These are phyloP conservation scores for Anas platyrhynchos DNA, from an alignment of 2,113 vertebrate species.

Conservation along the genomic window DNA sequence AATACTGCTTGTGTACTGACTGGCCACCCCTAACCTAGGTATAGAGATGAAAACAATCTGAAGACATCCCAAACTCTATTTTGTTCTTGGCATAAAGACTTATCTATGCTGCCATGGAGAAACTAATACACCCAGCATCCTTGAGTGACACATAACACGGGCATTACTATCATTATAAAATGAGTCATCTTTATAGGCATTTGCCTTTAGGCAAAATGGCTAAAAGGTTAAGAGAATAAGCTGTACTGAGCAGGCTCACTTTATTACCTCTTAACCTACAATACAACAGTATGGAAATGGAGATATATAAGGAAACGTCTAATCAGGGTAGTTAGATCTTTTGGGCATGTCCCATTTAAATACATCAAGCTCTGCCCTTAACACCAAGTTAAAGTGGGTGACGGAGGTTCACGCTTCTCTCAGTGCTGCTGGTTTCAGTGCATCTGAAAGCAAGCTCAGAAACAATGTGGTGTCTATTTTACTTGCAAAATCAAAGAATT, in stretches of 20 bases:
- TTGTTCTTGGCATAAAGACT: background rate
- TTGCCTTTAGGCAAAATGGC: background rate
- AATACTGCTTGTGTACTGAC: background rate
- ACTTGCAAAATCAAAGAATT: conserved; percentile 69
- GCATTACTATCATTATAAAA: background rate
- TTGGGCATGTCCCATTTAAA: background rate
- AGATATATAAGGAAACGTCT: background rate
- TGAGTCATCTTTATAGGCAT: background rate
- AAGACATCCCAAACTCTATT: background rate
- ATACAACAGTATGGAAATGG: background rate
- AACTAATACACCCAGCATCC: background rate
- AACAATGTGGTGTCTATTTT: conserved; percentile 39
- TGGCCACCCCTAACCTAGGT: background rate
- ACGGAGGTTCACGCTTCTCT: conserved; percentile 2
- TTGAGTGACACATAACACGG: background rate
- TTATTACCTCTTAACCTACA: background rate
- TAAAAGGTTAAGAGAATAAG: background rate
- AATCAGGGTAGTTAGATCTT: background rate
- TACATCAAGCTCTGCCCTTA: conserved; percentile 24
- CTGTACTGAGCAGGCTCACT: background rate
- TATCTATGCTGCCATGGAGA: background rate
- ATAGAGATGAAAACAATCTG: background rate
- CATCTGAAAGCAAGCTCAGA: conserved; percentile 59
- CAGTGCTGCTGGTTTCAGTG: conserved; percentile 43
- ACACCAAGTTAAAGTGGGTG: background rate